Evolutionary conservation across 2,113 vertebrate genomes (phyloP), one percentile per base, ranked within the genome.

Genomic region (Thunnus maccoyii): DNA sequence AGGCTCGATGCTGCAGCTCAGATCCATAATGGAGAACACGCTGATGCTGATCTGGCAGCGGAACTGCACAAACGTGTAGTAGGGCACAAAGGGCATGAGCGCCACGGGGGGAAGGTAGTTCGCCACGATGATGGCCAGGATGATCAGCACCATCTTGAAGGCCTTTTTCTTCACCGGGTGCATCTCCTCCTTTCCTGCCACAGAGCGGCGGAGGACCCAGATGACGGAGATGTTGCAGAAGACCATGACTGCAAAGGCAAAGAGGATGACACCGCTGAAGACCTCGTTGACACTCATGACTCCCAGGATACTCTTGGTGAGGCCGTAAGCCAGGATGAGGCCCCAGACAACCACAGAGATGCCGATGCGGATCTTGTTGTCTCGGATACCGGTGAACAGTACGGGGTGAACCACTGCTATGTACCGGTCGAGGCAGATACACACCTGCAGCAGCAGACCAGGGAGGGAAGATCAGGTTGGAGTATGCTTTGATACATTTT

Each of bases 1-100:
- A 2, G 94, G 94, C 84, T 96, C 94, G 0, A 96, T 75, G 87
- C 91, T 95, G 88, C 93, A 88, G 92, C 95, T 96, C 88, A 95
- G 82, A 44, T 95, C 94, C 94, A 95, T 95, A 87, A 95, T 86
- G 72, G 92, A 73, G 67, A 89, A 95, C 41, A 94, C 92, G 5
- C 71, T 84, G 58, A 90, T 14, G 36, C 82, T 82, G 78, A 95
- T 91, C 88, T 93, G 86, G 84, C 94, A 96, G 9, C 18, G 69
- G 36, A 92, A 91, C 14, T 22, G 69, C 13, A 91, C 14, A 0
- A 88, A 83, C 0, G 86, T 68, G 88, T 93, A 95, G 77, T 91
- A 91, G 0, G 92, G 72, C 1, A 68, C 75, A 3, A 95, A 95
- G 18, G 95, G 94, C 89, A 95, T 91, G 30, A 94, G 88, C 1